A percentile compares a stretch with the other conserved stretches of the same genome.
phyloP scores from a whole-genome alignment of 2,113 vertebrate species.

The Polypterus senegalus region DNA sequence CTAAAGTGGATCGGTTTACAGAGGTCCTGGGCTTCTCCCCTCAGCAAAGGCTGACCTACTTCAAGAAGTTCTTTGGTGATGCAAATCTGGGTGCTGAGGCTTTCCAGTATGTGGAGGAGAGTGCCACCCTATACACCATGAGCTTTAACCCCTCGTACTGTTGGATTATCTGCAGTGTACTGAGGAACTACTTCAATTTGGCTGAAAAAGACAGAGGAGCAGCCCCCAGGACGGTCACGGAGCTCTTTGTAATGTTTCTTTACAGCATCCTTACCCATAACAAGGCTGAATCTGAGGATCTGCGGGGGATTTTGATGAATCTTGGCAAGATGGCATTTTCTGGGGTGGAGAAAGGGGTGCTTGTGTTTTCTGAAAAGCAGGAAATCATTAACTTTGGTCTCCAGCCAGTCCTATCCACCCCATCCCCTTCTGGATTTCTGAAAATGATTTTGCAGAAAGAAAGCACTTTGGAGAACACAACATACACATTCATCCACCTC shows the following conservation, averaged over 20 bases:
- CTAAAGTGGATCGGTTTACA: slow-evolving; percentile 8
- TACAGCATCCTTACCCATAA: slow-evolving; percentile 15
- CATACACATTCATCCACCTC: slow-evolving; percentile 19
- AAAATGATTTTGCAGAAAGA: not conserved
- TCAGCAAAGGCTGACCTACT: slow-evolving; percentile 15
- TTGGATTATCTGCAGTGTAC: slow-evolving; percentile 8
- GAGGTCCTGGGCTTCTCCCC: slow-evolving; percentile 20
- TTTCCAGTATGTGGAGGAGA: slow-evolving; percentile 9
- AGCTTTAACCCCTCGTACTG: too few relatives aligned
- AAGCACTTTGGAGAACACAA: not conserved
- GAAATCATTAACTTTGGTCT: not conserved
- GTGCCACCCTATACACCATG: too few relatives aligned
- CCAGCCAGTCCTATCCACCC: not conserved
- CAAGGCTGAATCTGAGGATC: not conserved
- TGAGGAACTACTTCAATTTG: not conserved
- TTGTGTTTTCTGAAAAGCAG: slow-evolving; percentile 6
- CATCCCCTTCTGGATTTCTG: slow-evolving; percentile 3
- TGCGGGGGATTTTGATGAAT: not conserved
- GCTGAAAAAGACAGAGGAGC: not conserved
- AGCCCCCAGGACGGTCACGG: slow-evolving; percentile 20
- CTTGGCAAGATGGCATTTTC: not conserved
- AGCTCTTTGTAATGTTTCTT: slow-evolving; percentile 18
- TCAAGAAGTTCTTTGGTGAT: not conserved
- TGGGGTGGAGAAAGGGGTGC: not conserved
- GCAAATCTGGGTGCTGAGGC: slow-evolving; percentile 3